Conservation (phyloP, 2,113 vertebrate species). For the Micromys minutus region DNA sequence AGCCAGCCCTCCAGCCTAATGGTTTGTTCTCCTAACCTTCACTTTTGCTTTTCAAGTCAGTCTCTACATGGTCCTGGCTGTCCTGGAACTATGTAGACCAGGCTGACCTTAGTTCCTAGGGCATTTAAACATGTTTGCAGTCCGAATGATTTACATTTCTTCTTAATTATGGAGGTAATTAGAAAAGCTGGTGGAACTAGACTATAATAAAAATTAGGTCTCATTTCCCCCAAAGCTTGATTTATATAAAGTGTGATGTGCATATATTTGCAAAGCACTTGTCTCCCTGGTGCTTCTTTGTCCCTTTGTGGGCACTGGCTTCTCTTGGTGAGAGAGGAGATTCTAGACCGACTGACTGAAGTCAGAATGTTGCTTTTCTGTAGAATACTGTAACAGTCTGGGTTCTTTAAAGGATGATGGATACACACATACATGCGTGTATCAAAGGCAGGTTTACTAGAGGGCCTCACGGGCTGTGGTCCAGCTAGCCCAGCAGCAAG, state of each 20-base stretch:
- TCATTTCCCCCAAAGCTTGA: background rate
- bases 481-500: background rate
- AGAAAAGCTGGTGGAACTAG: background rate
- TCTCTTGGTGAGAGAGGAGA: background rate
- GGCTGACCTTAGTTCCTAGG: background rate
- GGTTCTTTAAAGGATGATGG: background rate
- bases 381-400: background rate
- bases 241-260: background rate
- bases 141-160: background rate
- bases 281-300: background rate
- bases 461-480: background rate
- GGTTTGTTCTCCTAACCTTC: background rate
- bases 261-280: background rate
- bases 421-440: background rate
- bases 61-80: background rate
- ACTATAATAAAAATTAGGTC: background rate
- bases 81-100: background rate
- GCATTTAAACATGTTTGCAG: background rate
- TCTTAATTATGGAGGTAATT: background rate
- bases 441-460: background rate
- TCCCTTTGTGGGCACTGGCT: accelerated
- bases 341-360: background rate
- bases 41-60: background rate
- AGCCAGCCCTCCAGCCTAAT: background rate
- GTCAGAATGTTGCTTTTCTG: background rate